Percentiles rank a stretch among this genome's conserved stretches.
phyloP scores from a whole-genome alignment of 2,797 vertebrate genomes.

The Craterocephalus amniculus region DNA sequence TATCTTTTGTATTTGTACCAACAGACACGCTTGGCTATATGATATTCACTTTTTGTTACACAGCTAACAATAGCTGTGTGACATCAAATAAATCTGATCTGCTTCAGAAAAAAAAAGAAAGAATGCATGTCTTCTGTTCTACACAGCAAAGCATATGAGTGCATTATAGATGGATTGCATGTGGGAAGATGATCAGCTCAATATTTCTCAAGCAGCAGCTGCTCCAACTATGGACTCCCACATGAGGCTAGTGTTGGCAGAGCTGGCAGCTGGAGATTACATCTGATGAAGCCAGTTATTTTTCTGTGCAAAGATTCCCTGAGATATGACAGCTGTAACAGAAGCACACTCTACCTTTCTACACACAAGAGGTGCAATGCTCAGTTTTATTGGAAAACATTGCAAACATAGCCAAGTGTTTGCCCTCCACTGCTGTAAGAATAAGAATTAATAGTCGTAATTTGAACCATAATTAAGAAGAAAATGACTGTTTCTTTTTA shows the following conservation, averaged over 20 bases:
- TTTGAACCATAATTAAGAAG: slow-evolving; percentile 22
- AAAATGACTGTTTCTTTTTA: slow-evolving; percentile 27
- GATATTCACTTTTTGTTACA: not conserved
- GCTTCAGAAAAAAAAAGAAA: slow-evolving; percentile 14
- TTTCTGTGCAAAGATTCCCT: slow-evolving; percentile 38
- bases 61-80: not conserved
- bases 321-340: slow-evolving; percentile 24
- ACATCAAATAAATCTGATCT: not conserved
- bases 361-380: slow-evolving; percentile 1
- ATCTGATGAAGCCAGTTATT: slow-evolving; percentile 44
- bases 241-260: slow-evolving; percentile 21
- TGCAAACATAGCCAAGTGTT: not conserved
- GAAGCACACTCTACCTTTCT: slow-evolving; percentile 7
- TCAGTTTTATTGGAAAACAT: not conserved
- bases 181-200: slow-evolving; percentile 34
- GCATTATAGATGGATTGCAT: slow-evolving; percentile 23
- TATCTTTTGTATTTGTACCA: not conserved
- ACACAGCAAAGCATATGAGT: not conserved
- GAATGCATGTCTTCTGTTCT: not conserved
- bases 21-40: not conserved
- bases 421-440: not conserved
- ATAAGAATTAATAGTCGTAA: slow-evolving; percentile 1
- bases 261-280: slow-evolving; percentile 54
- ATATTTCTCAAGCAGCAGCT: slow-evolving; percentile 59
- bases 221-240: slow-evolving; percentile 34